Percentiles rank a stretch among this genome's conserved stretches.
Evolutionary conservation across 2,797 vertebrate genomes (phyloP).

Genomic region (Falco berigora): DNA sequence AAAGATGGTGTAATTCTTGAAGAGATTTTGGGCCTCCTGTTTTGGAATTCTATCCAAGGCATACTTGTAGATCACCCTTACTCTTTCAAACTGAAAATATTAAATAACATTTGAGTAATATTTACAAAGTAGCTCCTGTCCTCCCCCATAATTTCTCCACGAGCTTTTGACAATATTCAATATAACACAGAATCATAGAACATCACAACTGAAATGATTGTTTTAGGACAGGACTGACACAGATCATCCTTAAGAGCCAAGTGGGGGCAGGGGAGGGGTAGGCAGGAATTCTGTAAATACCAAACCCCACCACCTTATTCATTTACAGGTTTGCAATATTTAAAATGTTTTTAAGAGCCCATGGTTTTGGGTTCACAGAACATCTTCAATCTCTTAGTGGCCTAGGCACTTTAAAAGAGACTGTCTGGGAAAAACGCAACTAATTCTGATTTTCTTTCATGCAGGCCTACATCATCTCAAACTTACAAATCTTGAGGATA

Average conservation of each 20-base stretch:
- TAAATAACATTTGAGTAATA: background rate
- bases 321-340: background rate
- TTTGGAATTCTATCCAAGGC: slow-evolving; percentile 94
- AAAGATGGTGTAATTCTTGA: slow-evolving; percentile 97
- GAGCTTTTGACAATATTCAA: background rate
- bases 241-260: background rate
- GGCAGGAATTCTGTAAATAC: background rate
- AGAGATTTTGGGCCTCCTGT: slow-evolving; percentile 93
- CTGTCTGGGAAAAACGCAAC: background rate
- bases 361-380: background rate
- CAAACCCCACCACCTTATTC: background rate
- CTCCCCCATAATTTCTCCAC: background rate
- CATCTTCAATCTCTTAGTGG: background rate
- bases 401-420: background rate
- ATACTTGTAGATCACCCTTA: slow-evolving; percentile 95
- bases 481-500: background rate
- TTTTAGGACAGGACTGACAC: background rate
- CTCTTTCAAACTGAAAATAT: slow-evolving; percentile 88
- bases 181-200: background rate
- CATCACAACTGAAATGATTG: background rate
- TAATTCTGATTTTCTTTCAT: background rate
- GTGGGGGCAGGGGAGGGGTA: background rate
- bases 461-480: background rate
- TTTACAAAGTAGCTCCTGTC: background rate
- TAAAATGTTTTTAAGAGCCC: background rate